Conservation (phyloP, 2,113 vertebrate species). For the Menidia beryllina region DNA sequence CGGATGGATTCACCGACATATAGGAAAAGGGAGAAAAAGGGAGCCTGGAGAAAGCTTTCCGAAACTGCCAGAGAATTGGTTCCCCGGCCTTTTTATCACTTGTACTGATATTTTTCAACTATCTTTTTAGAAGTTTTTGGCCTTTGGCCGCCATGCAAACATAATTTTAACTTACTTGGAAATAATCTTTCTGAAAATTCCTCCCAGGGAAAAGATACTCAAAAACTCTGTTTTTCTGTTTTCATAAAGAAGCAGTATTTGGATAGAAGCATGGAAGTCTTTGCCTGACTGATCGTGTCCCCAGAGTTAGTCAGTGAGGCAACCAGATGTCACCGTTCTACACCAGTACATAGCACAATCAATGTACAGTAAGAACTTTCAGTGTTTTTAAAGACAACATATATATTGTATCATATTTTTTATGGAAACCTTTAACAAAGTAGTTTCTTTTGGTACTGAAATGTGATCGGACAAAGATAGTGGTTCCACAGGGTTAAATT, state of each 20-base stretch:
- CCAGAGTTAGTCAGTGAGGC: not conserved
- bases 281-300: not conserved
- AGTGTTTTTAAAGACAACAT: too few species aligned
- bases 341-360: not conserved
- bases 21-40: slow-evolving; percentile 3
- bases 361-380: not conserved
- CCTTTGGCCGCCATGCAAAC: slow-evolving; percentile 5
- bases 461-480: too few species aligned
- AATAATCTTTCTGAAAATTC: not conserved
- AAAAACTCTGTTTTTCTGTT: not conserved
- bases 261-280: not conserved
- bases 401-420: too few species aligned
- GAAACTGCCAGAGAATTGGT: not conserved
- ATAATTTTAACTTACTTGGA: not conserved
- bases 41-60: slow-evolving; percentile 7
- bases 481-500: too few species aligned
- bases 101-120: not conserved
- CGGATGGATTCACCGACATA: slow-evolving; percentile 61
- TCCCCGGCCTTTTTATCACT: slow-evolving; percentile 1
- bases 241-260: not conserved
- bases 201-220: not conserved
- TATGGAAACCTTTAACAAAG: too few species aligned
- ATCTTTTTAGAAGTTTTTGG: not conserved
- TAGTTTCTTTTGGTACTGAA: too few species aligned
- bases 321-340: not conserved